Conservation (phyloP, 2,888 invertebrate species). For the Argynnis bischoffii region DNA sequence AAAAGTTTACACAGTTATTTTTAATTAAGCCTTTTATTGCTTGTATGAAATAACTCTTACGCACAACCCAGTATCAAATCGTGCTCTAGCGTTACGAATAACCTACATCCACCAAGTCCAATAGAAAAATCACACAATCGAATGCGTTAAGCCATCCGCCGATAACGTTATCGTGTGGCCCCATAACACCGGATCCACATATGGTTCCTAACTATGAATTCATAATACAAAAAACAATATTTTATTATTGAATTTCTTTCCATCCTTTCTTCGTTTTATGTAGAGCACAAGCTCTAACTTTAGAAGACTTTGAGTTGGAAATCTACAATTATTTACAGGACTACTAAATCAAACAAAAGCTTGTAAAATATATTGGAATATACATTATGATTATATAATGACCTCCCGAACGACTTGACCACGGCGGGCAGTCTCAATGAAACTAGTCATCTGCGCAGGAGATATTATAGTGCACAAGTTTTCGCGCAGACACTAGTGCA, state of each 20-base stretch:
- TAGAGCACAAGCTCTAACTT: too few relatives aligned
- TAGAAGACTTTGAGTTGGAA: too few relatives aligned
- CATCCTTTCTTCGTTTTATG: too few relatives aligned
- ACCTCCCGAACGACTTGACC: too few relatives aligned
- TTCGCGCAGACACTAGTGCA: too few relatives aligned
- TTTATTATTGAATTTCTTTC: conserved; percentile 2
- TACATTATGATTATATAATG: too few relatives aligned
- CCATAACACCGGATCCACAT: conserved; percentile 34
- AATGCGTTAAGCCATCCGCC: conserved; percentile 63
- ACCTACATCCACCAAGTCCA: conserved; percentile 63
- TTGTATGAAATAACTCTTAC: conserved; percentile 1
- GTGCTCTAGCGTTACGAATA: conserved; percentile 51
- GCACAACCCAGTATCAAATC: conserved; percentile 20
- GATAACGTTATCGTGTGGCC: conserved; percentile 58
- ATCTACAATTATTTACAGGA: too few relatives aligned
- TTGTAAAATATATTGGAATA: too few relatives aligned
- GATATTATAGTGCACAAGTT: too few relatives aligned
- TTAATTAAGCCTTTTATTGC: neutral
- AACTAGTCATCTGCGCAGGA: too few relatives aligned
- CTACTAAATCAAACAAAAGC: too few relatives aligned
- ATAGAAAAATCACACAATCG: conserved; percentile 73
- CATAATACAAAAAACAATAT: conserved; percentile 22
- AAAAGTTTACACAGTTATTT: neutral
- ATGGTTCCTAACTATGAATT: conserved; percentile 28
- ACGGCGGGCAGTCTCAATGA: too few relatives aligned